Evolutionary conservation across 1,140 invertebrate genomes (phyloP), one percentile per base, ranked within the genome.

Genomic region (Lepidurus apus): DNA sequence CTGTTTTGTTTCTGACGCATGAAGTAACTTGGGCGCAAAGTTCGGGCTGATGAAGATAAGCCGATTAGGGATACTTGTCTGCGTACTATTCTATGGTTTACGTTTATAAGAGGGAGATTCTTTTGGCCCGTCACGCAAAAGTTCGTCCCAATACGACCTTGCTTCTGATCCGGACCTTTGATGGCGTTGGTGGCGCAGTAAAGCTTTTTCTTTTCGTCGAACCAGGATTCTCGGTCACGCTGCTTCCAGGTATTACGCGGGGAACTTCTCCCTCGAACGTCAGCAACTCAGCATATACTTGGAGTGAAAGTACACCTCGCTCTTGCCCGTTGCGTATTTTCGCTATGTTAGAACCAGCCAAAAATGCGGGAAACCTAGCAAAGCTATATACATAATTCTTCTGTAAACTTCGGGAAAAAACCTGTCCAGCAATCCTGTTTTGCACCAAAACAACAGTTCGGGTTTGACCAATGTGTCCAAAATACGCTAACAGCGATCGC

Each of bases 1-100:
- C 9, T 65, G 53, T 65, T 65, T 65, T 65, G 53, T 65, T 65
- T 65, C 53, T 65, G 53, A 65, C 53, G 53, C 53, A 65, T 65
- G 13, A 13, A 65, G 21, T 17, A 13, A 65, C 53, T 9, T 7
- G 53, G n/a, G 7, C 21, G n/a, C 53, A 65, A 65, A 65, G 53
- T 65, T 65, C 53, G 1, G 53, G 17, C 7, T n/a, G 53, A 17
- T 17, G 13, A 65, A 65, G 53, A 65, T 65, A 65, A 65, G 53
- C 53, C 13, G n/a, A 65, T 65, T 17, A 65, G 53, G 21, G 6
- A 65, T 21, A n/a, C 21, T 65, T 65, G 5, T 4, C 53, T 65
- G 1, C 8, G 7, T 65, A 65, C 53, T 65, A 17, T 65, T 21
- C 53, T 21, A 65, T 13, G 53, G 53, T 34, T 3, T 34, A 34